Base-by-base conservation (phyloP, 1,140 invertebrate species). In the Branchinecta lindahli region DNA sequence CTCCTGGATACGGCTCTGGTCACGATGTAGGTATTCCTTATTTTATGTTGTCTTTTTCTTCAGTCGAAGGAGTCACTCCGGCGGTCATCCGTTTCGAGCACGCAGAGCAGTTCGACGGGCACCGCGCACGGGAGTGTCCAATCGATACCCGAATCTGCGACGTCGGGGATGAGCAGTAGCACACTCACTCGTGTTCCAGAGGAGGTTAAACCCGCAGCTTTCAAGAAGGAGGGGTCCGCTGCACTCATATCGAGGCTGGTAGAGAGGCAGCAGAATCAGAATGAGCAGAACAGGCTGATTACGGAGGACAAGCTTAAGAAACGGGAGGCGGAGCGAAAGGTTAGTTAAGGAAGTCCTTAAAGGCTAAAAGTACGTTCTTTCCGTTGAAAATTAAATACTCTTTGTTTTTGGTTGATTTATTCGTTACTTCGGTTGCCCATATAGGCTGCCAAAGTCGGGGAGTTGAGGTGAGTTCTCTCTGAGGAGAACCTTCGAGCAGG, bases 281-380 rank as follows among this genome's bases (percentile, higher is more conserved):
- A 18, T 74, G 46, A 71, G 70, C 44, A 65, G 66, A 68, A 69
- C 12, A 8, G 8, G 18, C 9, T 45, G 21, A 8, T 18, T 8
- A n/a, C 20, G 9, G 21, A 44, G 68, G 45, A 66, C 46, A 65
- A 61, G 52, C 52, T 61, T 12, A 61, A 61, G 52, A 69, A 69
- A 66, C 33, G 12, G 12, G 46, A 68, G 68, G 15, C 46, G 8
- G 46, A 69, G 18, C 47, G 45, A n/a, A 66, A 69, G 46, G 69
- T 66, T 20, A 12, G 15, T 8, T 21, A 68, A 18, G 61, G 20
- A 18, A 18, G 61, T n/a, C n/a, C 61, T 18, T 65, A 18, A 65
- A 18, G 18, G 5, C 61, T 65, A 1, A 18, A 5, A 18, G 61
- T 65, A 3, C 61, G 61, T 65, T 65, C 33, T 33, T 65, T 65